Base-by-base conservation (phyloP, 2,113 vertebrate species). In the Callorhinus ursinus region DNA sequence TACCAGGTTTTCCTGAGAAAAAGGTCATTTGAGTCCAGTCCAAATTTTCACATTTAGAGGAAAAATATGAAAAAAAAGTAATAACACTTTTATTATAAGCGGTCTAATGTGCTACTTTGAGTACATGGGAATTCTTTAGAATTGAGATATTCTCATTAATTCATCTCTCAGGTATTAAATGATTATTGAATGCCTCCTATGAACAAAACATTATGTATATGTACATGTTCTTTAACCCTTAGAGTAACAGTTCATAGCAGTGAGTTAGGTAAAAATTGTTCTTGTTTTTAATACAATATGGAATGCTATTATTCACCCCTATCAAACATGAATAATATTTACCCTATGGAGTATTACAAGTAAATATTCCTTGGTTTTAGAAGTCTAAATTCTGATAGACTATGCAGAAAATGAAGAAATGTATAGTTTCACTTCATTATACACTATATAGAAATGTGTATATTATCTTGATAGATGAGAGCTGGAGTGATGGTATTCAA, bases 281-380 rank as follows among this genome's bases (percentile, higher is more conserved):
- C 7, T 71, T 59, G 1, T 42, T 87, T 79, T 74, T 76, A 49
- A 90, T 14, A 57, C 71, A 49, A 90, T 14, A 57, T 63, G n/a
- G n/a, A 57, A 74, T 59, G 89, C 28, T 81, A 18, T 71, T 87
- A 80, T 85, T 96, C 16, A 74, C 19, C 1, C 53, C 6, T 83
- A 10, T n/a, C 31, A 69, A 97, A 90, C 42, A 69, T 82, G 39
- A 84, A 84, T 83, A 95, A 53, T 87, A 95, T 51, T 90, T 90
- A 88, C 15, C 71, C 59, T 53, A n/a, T 4, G 33, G 72, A 72
- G 26, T 65, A 65, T 39, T 79, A 33, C 6, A 94, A 53, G 24
- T 19, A 92, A 94, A 80, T 81, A 85, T 91, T 95, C 46, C 31
- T 42, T 76, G 16, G 16, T 71, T 88, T 95, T 84, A 53, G 13